Evolutionary conservation across 1,140 invertebrate genomes (phyloP).

Genomic region (Drosophila malerkotliana): DNA sequence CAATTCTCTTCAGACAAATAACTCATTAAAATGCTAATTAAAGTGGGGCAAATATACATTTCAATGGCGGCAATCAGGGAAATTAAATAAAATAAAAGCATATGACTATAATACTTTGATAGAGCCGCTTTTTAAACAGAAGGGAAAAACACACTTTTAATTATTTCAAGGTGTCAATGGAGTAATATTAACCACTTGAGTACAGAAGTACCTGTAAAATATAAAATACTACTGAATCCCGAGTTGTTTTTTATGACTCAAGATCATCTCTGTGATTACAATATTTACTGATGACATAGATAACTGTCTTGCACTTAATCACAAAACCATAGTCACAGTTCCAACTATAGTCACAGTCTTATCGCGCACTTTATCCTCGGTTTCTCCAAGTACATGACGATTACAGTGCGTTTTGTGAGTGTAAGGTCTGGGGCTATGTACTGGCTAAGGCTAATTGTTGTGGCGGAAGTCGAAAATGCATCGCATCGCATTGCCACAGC

Average conservation of each 20-base stretch:
- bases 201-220: not conserved
- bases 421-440: conserved; percentile 11
- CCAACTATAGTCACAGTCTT: conserved; percentile 2
- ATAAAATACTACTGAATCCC: not conserved
- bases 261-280: conserved; percentile 29
- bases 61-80: conserved; percentile 36
- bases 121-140: conserved; percentile 12
- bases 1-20: conserved; percentile 15
- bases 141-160: not conserved
- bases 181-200: conserved; percentile 5
- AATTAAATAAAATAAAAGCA: conserved; percentile 22
- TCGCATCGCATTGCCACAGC: conserved; percentile 27
- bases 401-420: conserved; percentile 9
- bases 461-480: conserved; percentile 71
- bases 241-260: conserved; percentile 17
- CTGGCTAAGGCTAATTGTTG: conserved; percentile 42
- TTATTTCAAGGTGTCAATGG: conserved; percentile 22
- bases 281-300: conserved; percentile 33
- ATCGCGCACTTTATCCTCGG: conserved; percentile 29
- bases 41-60: conserved; percentile 30
- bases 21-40: conserved; percentile 35
- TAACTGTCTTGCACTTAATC: conserved; percentile 25
- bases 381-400: conserved; percentile 10
- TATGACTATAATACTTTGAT: conserved; percentile 32
- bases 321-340: not conserved